Conservation (phyloP, 2,888 invertebrate species). For the Heliconius sara region DNA sequence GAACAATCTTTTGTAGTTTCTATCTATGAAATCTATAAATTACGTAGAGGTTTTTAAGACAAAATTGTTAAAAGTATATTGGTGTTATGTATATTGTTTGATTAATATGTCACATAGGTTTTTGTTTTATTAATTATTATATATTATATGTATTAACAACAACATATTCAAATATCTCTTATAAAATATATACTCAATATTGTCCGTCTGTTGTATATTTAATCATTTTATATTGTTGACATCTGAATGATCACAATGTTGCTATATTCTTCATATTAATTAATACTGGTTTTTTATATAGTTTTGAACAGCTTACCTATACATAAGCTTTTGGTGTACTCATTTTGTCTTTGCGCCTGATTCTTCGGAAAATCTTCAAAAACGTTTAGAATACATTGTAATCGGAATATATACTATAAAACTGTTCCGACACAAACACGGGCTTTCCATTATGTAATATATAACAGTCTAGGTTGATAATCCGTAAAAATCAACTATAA, state of each 20-base stretch:
- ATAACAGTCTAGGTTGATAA: neutral
- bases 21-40: neutral
- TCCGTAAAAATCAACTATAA: neutral
- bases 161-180: conserved; percentile 6
- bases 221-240: neutral
- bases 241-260: neutral
- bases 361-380: neutral
- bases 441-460: neutral
- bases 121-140: neutral
- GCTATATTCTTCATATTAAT: neutral
- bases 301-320: neutral
- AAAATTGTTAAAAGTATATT: neutral
- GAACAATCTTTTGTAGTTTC: neutral
- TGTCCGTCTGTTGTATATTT: neutral
- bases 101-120: neutral
- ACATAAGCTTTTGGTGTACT: no score
- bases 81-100: neutral
- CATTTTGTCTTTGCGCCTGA: neutral
- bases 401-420: neutral
- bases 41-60: conserved; percentile 1
- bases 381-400: neutral
- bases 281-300: neutral
- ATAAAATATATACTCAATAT: conserved; percentile 13
- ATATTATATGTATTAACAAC: neutral
- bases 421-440: neutral